Conservation (phyloP, 35 echinoderm and acorn worm genomes). For the Apostichopus parvimensis region DNA sequence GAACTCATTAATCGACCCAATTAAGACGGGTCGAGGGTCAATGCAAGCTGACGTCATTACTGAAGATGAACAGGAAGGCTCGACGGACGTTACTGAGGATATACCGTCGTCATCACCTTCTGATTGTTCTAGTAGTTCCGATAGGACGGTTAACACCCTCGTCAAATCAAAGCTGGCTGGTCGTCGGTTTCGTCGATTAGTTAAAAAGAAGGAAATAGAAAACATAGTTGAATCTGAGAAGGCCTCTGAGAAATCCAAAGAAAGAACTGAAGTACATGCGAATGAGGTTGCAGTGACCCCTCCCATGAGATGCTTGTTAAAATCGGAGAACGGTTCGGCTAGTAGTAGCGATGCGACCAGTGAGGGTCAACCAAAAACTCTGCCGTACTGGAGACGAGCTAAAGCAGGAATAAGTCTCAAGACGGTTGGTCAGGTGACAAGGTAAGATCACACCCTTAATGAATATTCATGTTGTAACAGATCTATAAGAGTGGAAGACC, state of each 20-base stretch:
- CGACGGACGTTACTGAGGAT: not conserved
- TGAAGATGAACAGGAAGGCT: not conserved
- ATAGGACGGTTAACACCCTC: not conserved
- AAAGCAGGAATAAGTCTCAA: conserved; percentile 15
- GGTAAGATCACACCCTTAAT: not conserved
- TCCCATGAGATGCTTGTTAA: not conserved
- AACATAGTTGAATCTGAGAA: not conserved
- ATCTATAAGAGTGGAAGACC: too few relatives aligned
- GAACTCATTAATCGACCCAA: not conserved
- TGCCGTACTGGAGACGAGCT: conserved; percentile 20
- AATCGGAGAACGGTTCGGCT: not conserved
- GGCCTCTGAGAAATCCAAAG: not conserved
- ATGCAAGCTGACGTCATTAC: conserved; percentile 9
- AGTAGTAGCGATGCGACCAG: not conserved
- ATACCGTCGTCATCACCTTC: not conserved
- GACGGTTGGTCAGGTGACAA: conserved; percentile 34
- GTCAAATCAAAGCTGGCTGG: not conserved
- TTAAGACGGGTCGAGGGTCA: not conserved
- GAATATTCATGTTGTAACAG: too few relatives aligned
- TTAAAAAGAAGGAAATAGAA: not conserved
- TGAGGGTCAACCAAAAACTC: not conserved
- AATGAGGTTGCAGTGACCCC: not conserved
- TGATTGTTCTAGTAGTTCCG: not conserved
- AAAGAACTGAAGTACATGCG: not conserved
- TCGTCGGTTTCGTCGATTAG: not conserved